A percentile compares a stretch with the other conserved stretches of the same genome.
phyloP scores from a whole-genome alignment of 2,113 vertebrate species.

The Tichodroma muraria region DNA sequence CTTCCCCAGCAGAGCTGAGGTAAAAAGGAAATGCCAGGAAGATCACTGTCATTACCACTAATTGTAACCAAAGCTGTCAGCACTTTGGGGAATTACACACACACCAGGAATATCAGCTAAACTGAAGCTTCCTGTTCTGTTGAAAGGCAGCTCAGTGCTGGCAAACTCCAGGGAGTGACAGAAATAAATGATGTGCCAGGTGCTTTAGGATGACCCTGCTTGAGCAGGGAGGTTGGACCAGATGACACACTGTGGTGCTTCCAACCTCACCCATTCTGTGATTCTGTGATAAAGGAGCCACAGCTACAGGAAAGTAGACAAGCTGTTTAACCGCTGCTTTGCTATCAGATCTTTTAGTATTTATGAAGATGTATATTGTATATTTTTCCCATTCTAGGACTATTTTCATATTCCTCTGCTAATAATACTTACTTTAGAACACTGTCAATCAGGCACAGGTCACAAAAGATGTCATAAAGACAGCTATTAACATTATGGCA shows the following conservation, averaged over 20 bases:
- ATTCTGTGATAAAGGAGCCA: not conserved
- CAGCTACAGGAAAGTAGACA: not conserved
- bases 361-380: not conserved
- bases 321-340: not conserved
- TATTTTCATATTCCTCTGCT: not conserved
- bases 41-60: slow-evolving; percentile 35
- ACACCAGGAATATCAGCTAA: slow-evolving; percentile 53
- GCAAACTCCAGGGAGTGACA: slow-evolving; percentile 12
- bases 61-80: slow-evolving; percentile 55
- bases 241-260: not conserved
- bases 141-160: slow-evolving; percentile 21
- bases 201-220: not conserved
- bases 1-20: not conserved
- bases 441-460: not conserved
- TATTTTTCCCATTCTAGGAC: not conserved
- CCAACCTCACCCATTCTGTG: not conserved
- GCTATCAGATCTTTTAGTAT: not conserved
- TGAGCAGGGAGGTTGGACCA: not conserved
- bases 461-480: not conserved
- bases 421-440: not conserved
- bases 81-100: slow-evolving; percentile 59
- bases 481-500: not conserved
- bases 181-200: not conserved
- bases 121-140: slow-evolving; percentile 35
- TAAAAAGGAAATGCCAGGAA: not conserved